Evolutionary conservation across 37 sponge, comb jelly and placozoan species (phyloP).

Genomic region (Ianthella basta): DNA sequence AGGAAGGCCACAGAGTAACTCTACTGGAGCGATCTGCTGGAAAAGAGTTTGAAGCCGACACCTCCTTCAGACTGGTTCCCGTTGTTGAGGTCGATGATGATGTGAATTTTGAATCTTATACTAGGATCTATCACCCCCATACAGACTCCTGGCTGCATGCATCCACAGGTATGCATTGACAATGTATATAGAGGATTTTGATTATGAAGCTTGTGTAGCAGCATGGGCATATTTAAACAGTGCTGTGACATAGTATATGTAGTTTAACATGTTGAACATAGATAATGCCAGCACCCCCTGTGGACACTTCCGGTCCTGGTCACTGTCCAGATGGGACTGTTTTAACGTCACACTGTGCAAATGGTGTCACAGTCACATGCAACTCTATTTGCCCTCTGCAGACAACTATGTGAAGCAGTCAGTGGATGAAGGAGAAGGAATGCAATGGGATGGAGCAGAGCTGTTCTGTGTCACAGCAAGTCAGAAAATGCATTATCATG

Average conservation of each 20-base stretch:
- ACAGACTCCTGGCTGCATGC: conserved; percentile 57
- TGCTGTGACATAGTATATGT: no score
- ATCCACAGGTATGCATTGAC: conserved; percentile 16
- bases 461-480: conserved; percentile 1
- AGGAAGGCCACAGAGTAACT: conserved; percentile 1
- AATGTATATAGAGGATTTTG: no score
- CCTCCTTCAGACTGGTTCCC: conserved; percentile 41
- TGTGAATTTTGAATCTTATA: conserved; percentile 49
- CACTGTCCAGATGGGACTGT: no score
- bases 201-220: no score
- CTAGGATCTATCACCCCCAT: conserved; percentile 49
- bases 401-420: not conserved
- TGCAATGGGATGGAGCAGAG: conserved; percentile 36
- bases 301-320: no score
- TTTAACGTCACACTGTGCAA: no score
- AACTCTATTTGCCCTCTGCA: conserved; percentile 1
- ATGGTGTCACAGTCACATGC: no score
- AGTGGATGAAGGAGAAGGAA: not conserved
- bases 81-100: conserved; percentile 44
- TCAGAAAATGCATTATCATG: conserved; percentile 22
- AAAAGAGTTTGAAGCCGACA: conserved; percentile 23
- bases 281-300: no score
- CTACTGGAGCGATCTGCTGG: not conserved
- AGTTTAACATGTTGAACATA: no score
- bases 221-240: no score